phyloP scores from a whole-genome alignment of 37 sponge, comb jelly and placozoan species.

The Ephydatia muelleri region DNA sequence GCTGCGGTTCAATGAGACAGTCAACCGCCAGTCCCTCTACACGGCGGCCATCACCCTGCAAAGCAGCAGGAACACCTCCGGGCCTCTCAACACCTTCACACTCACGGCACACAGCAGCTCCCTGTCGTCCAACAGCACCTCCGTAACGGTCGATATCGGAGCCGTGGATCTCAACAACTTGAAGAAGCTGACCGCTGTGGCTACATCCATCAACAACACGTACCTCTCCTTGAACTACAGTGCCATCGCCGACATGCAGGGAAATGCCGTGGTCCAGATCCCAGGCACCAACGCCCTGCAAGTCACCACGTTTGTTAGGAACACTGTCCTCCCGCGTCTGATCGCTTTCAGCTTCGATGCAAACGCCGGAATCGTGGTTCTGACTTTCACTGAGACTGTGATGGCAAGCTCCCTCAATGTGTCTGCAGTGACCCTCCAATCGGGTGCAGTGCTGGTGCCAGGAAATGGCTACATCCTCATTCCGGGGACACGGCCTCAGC shows the following conservation, averaged over 20 bases:
- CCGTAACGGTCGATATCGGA: conserved; percentile 58
- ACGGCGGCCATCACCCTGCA: conserved; percentile 70
- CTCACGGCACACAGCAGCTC: conserved; percentile 35
- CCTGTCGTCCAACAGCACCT: conserved; percentile 61
- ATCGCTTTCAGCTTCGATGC: conserved; percentile 63
- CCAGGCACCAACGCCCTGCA: conserved; percentile 40
- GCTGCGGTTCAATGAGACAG: conserved; percentile 87
- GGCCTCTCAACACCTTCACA: conserved; percentile 22
- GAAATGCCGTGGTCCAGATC: conserved; percentile 60
- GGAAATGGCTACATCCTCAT: conserved; percentile 39
- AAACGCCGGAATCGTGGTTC: conserved; percentile 58
- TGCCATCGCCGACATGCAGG: conserved; percentile 81
- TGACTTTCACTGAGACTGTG: conserved; percentile 90
- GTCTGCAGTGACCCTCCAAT: conserved; percentile 66
- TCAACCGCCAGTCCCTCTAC: conserved; percentile 57
- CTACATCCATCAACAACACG: conserved; percentile 68
- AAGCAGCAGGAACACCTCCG: conserved; percentile 19
- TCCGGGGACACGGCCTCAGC: conserved; percentile 6
- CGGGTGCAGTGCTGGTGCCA: not conserved
- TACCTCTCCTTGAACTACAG: conserved; percentile 68
- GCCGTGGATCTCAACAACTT: conserved; percentile 73
- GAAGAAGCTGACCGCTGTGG: conserved; percentile 75
- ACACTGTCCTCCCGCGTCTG: conserved; percentile 63
- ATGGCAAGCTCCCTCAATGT: conserved; percentile 59
- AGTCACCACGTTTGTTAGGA: conserved; percentile 57